Evolutionary conservation across 1,140 invertebrate species (phyloP).

Genomic region (Scaptodrosophila lebanonensis): DNA sequence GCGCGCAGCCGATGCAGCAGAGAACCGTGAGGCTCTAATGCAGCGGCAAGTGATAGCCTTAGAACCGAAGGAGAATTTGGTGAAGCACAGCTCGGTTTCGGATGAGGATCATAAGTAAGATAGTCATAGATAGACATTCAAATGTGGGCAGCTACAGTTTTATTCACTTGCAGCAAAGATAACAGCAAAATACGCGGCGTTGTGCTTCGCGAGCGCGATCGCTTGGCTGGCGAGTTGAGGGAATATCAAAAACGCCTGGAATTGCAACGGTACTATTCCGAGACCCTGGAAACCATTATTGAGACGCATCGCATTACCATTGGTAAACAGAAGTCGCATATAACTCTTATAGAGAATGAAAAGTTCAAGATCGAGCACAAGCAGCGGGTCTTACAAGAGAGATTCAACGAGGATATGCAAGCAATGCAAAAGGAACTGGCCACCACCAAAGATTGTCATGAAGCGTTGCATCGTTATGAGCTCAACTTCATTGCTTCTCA

Average conservation of each 20-base stretch:
- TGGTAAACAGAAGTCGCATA: background rate
- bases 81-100: background rate
- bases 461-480: no score
- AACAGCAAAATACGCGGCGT: background rate
- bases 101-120: background rate
- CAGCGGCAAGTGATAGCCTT: background rate
- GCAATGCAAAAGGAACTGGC: slow-evolving; percentile 12
- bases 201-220: slow-evolving; percentile 77
- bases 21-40: slow-evolving; percentile 8
- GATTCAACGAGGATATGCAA: slow-evolving; percentile 78
- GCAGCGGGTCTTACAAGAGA: slow-evolving; percentile 82
- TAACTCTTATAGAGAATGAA: slow-evolving; percentile 10
- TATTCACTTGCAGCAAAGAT: slow-evolving; percentile 12
- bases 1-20: slow-evolving; percentile 33
- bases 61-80: background rate
- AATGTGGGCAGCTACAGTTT: background rate
- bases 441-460: no score
- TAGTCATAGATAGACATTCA: background rate
- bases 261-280: slow-evolving; percentile 61
- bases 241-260: slow-evolving; percentile 76
- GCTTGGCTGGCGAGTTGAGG: slow-evolving; percentile 74
- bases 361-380: slow-evolving; percentile 61
- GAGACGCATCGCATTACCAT: background rate
- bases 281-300: slow-evolving; percentile 65
- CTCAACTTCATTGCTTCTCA: no score